These are phyloP conservation scores for Cryptotis parvus DNA, from an alignment of 2,113 vertebrate genomes.

Conservation along the genomic window DNA sequence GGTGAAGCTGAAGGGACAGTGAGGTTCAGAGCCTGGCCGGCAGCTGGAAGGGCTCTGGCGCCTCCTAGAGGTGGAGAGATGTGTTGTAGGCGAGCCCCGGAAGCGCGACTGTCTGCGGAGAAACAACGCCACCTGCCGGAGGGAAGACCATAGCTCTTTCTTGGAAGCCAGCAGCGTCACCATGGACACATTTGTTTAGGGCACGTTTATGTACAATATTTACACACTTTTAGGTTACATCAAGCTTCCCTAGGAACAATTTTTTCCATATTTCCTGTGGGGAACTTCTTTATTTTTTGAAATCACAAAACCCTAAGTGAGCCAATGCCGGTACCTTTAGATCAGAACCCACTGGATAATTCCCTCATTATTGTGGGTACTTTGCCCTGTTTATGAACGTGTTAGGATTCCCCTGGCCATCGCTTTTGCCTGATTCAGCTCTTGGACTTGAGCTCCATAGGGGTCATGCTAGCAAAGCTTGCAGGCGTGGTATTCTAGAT, in stretches of 20 bases:
- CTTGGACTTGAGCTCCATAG: not conserved
- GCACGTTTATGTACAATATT: no score
- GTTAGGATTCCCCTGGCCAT: not conserved
- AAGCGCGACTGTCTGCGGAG: not conserved
- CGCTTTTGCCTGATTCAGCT: not conserved
- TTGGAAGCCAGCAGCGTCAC: rapidly evolving
- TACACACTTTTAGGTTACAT: not conserved
- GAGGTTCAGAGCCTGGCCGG: no score
- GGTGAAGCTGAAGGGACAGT: no score
- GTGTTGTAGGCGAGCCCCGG: rapidly evolving
- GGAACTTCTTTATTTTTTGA: not conserved
- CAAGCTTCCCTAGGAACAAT: not conserved
- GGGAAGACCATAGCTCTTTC: not conserved
- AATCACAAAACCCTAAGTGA: not conserved
- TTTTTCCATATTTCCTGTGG: not conserved
- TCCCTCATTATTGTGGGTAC: no score
- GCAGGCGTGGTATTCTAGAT: not conserved
- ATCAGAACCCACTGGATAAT: not conserved
- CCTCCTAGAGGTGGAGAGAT: not conserved
- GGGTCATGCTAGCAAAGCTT: not conserved
- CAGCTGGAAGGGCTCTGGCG: not conserved
- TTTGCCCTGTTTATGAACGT: no score
- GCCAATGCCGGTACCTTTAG: not conserved
- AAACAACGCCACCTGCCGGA: conserved; percentile 73
- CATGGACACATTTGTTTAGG: no score